Evolutionary conservation across 2,113 vertebrate species (phyloP), one percentile per base, ranked within the genome.

Genomic region (Rhipidura dahli): DNA sequence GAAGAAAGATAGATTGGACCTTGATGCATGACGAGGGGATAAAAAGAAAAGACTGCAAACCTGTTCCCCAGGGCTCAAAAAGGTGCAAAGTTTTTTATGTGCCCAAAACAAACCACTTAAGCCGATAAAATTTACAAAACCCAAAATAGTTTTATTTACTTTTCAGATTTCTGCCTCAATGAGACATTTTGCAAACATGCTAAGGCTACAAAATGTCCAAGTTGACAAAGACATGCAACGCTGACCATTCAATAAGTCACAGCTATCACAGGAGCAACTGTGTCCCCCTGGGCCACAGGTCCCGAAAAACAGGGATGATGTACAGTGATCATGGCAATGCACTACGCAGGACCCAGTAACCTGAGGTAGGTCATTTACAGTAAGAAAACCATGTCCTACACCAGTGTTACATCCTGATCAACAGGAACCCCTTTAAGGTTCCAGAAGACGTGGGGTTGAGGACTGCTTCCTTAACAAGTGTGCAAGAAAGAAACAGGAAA

Each of bases 131-230:
- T 94, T 93, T 96, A 92, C 96, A 98, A 98, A 98, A 98, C 96
- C 97, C 98, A 98, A 99, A 99, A 99, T 98, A 98, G 96, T 98
- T 99, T 99, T 99, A 98, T 98, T 99, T 96, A 98, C 95, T 97
- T 98, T 94, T 93, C 96, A 95, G 95, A 97, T 96, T 97, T 97
- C 96, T 97, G 97, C 96, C 96, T 97, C 95, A 66, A 97, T 96
- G 97, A 98, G 98, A 98, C 98, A 98, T 97, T 98, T 98, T 97
- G 98, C 98, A 97, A 98, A 98, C 98, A 99, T 99, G 98, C 98
- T 98, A 98, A 99, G 98, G 98, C 98, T 98, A 98, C 98, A 98
- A 98, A 98, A 98, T 95, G 97, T 98, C 98, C 96, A 94, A 97
- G 96, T 97, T 96, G 97, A 98, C 98, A 98, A 98, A 96, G 94